Conservation (phyloP, 2,113 vertebrate species). For the Centrocercus urophasianus region DNA sequence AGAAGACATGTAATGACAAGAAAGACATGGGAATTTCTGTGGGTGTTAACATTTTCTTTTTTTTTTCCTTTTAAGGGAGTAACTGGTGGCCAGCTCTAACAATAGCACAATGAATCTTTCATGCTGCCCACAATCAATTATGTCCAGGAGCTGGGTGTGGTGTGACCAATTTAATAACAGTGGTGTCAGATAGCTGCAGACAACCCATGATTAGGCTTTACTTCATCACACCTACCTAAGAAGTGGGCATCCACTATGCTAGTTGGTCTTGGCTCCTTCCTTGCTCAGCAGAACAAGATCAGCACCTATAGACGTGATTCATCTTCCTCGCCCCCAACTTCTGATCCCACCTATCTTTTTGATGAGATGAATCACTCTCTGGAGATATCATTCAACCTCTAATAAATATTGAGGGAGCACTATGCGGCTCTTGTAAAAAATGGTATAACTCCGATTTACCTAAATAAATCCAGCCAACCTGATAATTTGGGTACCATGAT, state of each 20-base stretch:
- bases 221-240: background rate
- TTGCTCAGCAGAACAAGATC: background rate
- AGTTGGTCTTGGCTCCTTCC: background rate
- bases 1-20: background rate
- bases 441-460: background rate
- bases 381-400: background rate
- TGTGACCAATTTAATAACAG: slow-evolving; percentile 57
- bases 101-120: slow-evolving; percentile 15
- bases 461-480: background rate
- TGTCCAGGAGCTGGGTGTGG: background rate
- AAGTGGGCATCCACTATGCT: slow-evolving; percentile 12
- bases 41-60: slow-evolving; percentile 10
- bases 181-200: slow-evolving; percentile 1
- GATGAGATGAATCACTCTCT: background rate
- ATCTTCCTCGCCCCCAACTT: background rate
- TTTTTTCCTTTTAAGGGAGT: slow-evolving; percentile 2
- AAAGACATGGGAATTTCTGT: background rate
- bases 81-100: background rate
- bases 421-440: background rate
- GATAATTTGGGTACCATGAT: rapidly evolving
- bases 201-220: slow-evolving; percentile 52
- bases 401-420: background rate
- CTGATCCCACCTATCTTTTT: background rate
- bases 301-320: slow-evolving; percentile 30
- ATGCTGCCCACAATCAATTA: slow-evolving; percentile 18